phyloP scores from a whole-genome alignment of 2,888 invertebrate genomes.

The Euzophera pinguis region DNA sequence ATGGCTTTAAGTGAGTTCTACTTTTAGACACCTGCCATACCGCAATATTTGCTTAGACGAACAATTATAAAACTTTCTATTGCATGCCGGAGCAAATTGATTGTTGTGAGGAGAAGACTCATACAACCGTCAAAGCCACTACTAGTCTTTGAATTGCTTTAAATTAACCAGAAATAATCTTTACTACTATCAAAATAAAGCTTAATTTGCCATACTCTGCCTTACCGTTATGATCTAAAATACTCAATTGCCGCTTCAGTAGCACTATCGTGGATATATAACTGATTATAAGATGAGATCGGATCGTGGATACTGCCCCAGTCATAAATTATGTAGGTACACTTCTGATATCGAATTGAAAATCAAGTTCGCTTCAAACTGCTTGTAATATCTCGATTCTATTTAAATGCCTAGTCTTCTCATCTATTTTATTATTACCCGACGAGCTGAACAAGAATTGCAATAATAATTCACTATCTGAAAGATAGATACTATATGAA shows the following conservation, averaged over 20 bases:
- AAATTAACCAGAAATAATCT: not conserved
- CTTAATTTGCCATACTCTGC: not conserved
- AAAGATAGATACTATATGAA: too few relatives aligned
- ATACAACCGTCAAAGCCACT: not conserved
- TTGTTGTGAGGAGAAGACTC: conserved; percentile 17
- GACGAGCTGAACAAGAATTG: not conserved
- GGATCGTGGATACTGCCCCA: conserved; percentile 12
- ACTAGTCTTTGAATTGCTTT: not conserved
- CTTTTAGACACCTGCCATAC: not conserved
- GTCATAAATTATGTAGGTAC: conserved; percentile 11
- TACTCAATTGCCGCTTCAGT: conserved; percentile 10
- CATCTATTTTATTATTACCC: not conserved
- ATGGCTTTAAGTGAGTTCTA: conserved; percentile 3
- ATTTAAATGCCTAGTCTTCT: not conserved
- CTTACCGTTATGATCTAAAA: not conserved
- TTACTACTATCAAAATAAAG: not conserved
- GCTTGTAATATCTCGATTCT: not conserved
- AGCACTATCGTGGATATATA: conserved; percentile 14
- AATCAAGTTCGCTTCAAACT: not conserved
- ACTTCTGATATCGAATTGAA: not conserved
- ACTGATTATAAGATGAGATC: conserved; percentile 19
- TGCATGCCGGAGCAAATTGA: conserved; percentile 23
- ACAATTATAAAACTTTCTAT: conserved; percentile 28
- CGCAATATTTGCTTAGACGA: conserved; percentile 21
- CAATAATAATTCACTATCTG: too few relatives aligned